Conservation (phyloP, 1,140 invertebrate genomes). For the Brachystomella parvula region DNA sequence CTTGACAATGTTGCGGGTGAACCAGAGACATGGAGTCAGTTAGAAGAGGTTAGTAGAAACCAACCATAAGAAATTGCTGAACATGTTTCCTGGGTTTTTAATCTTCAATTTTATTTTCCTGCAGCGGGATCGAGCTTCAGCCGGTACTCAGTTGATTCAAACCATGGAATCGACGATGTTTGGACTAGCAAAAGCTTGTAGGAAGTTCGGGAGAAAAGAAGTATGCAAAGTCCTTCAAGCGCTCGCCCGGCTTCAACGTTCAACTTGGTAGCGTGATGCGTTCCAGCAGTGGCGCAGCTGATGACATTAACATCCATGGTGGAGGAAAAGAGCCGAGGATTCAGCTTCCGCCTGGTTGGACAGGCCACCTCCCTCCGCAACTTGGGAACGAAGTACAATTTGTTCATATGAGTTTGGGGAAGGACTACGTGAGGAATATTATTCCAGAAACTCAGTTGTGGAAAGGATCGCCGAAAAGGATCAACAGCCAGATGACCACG, state of each 20-base stretch:
- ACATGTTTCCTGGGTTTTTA: not conserved
- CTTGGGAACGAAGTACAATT: not conserved
- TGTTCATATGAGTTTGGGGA: not conserved
- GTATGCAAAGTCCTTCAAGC: not conserved
- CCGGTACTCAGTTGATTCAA: not conserved
- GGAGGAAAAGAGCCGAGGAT: not conserved
- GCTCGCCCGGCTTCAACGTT: not conserved
- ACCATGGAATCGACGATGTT: constrained; percentile 7
- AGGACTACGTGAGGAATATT: not conserved
- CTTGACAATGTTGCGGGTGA: not conserved
- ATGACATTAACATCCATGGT: not conserved
- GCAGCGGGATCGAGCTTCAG: not conserved
- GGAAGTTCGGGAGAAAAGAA: not conserved
- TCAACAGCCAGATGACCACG: not conserved
- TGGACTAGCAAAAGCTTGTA: not conserved
- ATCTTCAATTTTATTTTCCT: not conserved
- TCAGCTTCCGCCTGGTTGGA: not conserved
- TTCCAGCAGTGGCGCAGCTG: not conserved
- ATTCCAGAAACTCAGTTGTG: too few relatives aligned
- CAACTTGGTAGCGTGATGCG: not conserved
- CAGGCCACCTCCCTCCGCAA: not conserved
- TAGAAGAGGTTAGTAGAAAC: not conserved
- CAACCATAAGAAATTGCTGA: too few relatives aligned
- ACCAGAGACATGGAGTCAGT: not conserved
- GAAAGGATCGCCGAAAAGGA: too few relatives aligned